Evolutionary conservation across 2,113 vertebrate genomes (phyloP).

Genomic region (Pseudorectes ferrugineus): DNA sequence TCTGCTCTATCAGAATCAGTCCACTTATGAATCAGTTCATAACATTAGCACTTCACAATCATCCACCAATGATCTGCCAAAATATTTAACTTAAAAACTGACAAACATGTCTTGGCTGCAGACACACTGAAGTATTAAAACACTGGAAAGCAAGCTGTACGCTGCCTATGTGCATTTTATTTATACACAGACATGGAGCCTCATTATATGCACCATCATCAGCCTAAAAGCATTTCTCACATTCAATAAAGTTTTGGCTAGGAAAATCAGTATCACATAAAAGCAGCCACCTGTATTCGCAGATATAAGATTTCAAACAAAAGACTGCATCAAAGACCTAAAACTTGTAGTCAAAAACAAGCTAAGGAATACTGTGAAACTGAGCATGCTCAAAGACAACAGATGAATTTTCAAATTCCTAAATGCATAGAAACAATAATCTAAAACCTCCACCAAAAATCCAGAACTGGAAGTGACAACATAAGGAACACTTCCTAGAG

Average conservation of each 20-base stretch:
- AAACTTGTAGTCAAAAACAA: background rate
- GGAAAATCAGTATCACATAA: background rate
- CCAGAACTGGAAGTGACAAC: background rate
- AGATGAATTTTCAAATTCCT: background rate
- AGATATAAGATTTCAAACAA: background rate
- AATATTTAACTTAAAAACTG: constrained; percentile 28
- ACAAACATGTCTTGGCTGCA: background rate
- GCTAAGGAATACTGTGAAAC: background rate
- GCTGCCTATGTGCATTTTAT: background rate
- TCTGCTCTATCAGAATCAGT: background rate
- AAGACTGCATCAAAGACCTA: background rate
- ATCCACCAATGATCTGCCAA: background rate
- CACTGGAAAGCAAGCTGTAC: background rate
- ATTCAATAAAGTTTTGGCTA: background rate
- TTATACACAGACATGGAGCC: background rate
- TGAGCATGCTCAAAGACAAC: background rate
- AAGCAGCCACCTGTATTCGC: background rate
- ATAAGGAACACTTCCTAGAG: background rate
- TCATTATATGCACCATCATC: background rate
- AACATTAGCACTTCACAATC: background rate
- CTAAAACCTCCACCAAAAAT: background rate
- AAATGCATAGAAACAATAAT: background rate
- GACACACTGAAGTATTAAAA: background rate
- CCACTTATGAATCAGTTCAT: background rate
- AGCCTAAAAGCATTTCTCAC: background rate